Base-by-base conservation (phyloP, 2,113 vertebrate species). In the Coracopsis vasa region DNA sequence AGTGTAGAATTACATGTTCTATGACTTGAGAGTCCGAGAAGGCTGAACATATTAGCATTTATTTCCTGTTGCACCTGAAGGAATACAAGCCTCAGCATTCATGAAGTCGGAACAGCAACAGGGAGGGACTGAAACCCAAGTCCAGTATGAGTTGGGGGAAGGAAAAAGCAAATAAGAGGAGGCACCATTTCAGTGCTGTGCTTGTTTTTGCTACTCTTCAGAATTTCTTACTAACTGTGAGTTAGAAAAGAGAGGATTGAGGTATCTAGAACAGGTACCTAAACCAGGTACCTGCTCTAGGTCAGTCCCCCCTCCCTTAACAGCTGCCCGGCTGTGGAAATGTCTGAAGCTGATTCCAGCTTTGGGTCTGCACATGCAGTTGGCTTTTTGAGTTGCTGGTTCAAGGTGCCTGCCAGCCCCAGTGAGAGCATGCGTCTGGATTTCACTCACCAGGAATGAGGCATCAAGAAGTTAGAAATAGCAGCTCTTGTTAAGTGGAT, bases 41-140 rank as follows among this genome's bases (percentile, higher is more conserved):
- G 23, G 21, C 51, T 86, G 78, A 91, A 95, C 95, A 79, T 90
- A 86, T 58, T 88, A 88, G 29, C 85, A 84, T 90, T 81, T 93
- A 50, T 93, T 93, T 96, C 90, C 83, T 92, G 27, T 78, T 95
- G 33, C 73, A 95, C 79, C 82, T 96, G 90, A 85, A 93, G 80
- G 80, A 95, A 73, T 61, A 95, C 70, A 97, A 95, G 20, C 7
- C 27, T 77, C 39, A 90, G 64, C 53, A 96, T 95, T 96, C 94
- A 96, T 29, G 37, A 31, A 17, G 3, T 45, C 88, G 47, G 37
- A 94, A 80, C 12, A 80, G 69, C 47, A 92, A 50, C 20, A 84
- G 69, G 69, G 67, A 93, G 29, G 53, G 33, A 61, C 56, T 80
- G 35, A 78, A 90, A 17, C 5, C 8, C 24, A 85, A 95, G 64